Evolutionary conservation across 2,888 invertebrate species (phyloP).

Genomic region (Peribatodes rhomboidaria): DNA sequence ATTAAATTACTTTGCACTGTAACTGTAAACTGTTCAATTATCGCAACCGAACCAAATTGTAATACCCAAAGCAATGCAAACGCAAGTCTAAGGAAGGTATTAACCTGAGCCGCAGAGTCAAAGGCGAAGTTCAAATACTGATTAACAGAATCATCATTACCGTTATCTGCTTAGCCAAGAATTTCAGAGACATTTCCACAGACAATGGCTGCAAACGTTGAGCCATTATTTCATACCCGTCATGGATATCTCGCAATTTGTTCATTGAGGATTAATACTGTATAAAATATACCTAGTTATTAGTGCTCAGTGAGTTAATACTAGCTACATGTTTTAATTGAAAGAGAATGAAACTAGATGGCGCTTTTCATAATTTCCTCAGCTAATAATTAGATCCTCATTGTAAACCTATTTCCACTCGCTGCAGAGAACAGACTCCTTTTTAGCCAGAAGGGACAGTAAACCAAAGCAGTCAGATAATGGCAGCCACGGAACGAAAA

Average conservation of each 20-base stretch:
- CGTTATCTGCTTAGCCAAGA: constrained; percentile 36
- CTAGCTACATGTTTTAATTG: too few relatives aligned
- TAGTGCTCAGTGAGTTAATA: too few relatives aligned
- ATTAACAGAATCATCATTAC: constrained; percentile 9
- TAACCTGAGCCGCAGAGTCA: background rate
- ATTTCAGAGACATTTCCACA: constrained; percentile 26
- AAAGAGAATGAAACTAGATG: too few relatives aligned
- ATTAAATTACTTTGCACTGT: too few relatives aligned
- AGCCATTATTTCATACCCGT: background rate
- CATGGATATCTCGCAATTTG: background rate
- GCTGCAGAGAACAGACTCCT: too few relatives aligned
- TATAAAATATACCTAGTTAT: background rate
- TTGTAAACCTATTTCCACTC: too few relatives aligned
- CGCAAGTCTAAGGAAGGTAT: background rate
- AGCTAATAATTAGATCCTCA: too few relatives aligned
- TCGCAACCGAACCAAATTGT: background rate
- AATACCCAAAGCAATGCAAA: background rate
- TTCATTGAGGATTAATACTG: background rate
- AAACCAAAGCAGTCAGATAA: too few relatives aligned
- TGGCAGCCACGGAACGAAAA: too few relatives aligned
- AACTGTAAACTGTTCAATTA: background rate
- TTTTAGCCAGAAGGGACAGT: too few relatives aligned
- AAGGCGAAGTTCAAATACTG: constrained; percentile 12
- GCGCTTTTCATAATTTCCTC: too few relatives aligned
- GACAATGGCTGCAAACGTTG: constrained; percentile 11